These are phyloP conservation scores for Nomada ferruginata DNA, from an alignment of 2,888 invertebrate species.

Conservation along the genomic window DNA sequence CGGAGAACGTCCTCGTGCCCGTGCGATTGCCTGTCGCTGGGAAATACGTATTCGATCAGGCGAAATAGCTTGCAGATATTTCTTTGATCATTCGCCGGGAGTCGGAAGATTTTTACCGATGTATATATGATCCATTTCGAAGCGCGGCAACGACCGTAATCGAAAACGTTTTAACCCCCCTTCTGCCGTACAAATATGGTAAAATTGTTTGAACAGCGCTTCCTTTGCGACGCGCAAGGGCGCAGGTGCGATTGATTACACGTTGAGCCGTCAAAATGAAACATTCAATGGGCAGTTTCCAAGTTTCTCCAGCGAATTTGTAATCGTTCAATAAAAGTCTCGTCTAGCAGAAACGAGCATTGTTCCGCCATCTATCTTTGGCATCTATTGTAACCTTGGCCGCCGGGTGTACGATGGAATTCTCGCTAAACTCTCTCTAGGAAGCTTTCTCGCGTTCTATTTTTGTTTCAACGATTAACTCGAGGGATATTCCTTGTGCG, in stretches of 20 bases:
- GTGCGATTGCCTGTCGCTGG: background rate
- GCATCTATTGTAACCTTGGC: background rate
- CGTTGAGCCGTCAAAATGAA: background rate
- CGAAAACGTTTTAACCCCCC: too few relatives aligned
- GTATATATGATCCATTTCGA: too few relatives aligned
- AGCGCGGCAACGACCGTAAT: too few relatives aligned
- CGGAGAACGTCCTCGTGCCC: background rate
- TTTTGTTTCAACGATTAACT: background rate
- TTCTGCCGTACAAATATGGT: background rate
- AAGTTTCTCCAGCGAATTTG: constrained; percentile 13
- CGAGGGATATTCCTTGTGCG: too few relatives aligned
- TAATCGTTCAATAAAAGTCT: constrained; percentile 19
- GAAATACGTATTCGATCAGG: constrained; percentile 10
- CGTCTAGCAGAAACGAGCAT: background rate
- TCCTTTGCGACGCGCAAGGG: too few relatives aligned
- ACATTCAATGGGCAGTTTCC: background rate
- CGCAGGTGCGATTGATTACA: too few relatives aligned
- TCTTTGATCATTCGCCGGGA: background rate
- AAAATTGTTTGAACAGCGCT: background rate
- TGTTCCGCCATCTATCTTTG: constrained; percentile 3
- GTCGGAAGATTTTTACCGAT: background rate
- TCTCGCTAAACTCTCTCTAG: background rate
- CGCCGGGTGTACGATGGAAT: constrained; percentile 10
- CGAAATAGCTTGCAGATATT: constrained; percentile 2
- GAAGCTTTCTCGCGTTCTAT: background rate